Percentiles rank a stretch among this genome's conserved stretches.
These are phyloP conservation scores for Styela clava DNA, from an alignment of 23 tunicate genomes.

Conservation along the genomic window DNA sequence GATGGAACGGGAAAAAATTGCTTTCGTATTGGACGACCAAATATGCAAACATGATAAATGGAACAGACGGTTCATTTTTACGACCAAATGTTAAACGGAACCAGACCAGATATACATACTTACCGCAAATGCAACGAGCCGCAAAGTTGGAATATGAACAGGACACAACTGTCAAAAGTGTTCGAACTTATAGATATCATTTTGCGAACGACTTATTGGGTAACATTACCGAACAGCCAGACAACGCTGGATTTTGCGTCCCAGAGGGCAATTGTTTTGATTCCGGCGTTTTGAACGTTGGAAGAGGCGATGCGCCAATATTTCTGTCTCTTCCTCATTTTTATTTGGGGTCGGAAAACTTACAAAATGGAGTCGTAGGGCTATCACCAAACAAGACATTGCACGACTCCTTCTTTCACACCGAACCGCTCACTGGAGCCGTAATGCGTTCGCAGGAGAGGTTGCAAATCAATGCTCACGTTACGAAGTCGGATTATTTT, in stretches of 20 bases:
- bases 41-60: constrained; percentile 83
- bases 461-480: constrained; percentile 25
- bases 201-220: constrained; percentile 60
- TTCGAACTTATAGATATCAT: constrained; percentile 56
- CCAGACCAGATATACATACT: constrained; percentile 53
- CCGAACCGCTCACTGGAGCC: constrained; percentile 63
- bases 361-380: constrained; percentile 43
- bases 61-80: constrained; percentile 79
- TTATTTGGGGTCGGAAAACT: constrained; percentile 52
- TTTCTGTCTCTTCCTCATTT: constrained; percentile 76
- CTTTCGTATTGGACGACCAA: constrained; percentile 53
- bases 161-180: constrained; percentile 44
- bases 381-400: constrained; percentile 48
- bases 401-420: constrained; percentile 61
- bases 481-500: not conserved
- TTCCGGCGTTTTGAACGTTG: constrained; percentile 61
- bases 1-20: constrained; percentile 59
- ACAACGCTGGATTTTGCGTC: constrained; percentile 81
- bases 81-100: constrained; percentile 37
- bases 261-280: constrained; percentile 62
- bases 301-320: constrained; percentile 71
- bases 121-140: constrained; percentile 65
- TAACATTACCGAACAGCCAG: constrained; percentile 38
- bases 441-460: not conserved
- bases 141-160: constrained; percentile 43